phyloP scores from a whole-genome alignment of 2,888 invertebrate genomes.

The Aphrophora alni region DNA sequence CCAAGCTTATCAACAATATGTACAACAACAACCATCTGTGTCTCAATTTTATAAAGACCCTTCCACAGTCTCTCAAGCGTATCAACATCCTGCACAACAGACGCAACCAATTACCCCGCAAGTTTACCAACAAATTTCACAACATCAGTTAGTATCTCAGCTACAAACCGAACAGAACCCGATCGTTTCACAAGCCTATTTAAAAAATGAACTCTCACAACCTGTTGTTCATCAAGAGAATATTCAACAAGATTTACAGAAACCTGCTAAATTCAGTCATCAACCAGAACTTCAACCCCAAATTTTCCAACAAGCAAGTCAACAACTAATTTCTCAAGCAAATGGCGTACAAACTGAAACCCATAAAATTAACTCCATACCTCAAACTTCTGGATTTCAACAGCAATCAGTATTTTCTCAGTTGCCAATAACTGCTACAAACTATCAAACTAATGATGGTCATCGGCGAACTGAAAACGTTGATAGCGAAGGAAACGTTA shows the following conservation, averaged over 20 bases:
- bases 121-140: background rate
- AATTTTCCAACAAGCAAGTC: background rate
- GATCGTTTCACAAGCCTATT: background rate
- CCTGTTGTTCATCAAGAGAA: background rate
- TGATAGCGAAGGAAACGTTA: conserved; percentile 43
- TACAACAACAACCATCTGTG: background rate
- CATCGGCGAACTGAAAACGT: conserved; percentile 43
- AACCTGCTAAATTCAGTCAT: too few species aligned
- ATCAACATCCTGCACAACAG: background rate
- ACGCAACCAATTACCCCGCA: background rate
- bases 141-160: background rate
- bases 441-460: conserved; percentile 41
- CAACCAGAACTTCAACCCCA: too few species aligned
- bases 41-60: background rate
- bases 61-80: background rate
- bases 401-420: background rate
- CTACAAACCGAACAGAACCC: background rate
- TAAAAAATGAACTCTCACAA: background rate
- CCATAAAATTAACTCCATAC: background rate
- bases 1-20: conserved; percentile 29
- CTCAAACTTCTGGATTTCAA: background rate
- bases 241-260: background rate
- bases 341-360: too few species aligned
- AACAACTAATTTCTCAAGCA: background rate
- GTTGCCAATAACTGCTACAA: conserved; percentile 19